Percentiles rank a stretch among this genome's conserved stretches.
These are phyloP conservation scores for Malachius bipustulatus DNA, from an alignment of 2,888 invertebrate species.

Conservation along the genomic window DNA sequence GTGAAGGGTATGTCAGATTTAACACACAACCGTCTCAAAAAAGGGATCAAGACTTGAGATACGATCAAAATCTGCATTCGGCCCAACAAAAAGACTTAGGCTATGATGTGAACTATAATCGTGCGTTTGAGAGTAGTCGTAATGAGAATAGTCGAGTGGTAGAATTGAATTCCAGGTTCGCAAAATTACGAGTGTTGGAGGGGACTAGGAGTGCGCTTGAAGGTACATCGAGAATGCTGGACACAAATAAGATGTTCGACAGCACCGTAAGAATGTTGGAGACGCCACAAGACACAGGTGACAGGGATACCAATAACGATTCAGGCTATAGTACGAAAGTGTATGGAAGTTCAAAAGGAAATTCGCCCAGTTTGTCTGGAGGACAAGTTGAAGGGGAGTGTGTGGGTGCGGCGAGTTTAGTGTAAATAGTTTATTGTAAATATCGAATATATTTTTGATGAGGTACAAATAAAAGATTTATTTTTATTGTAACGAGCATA, in stretches of 20 bases:
- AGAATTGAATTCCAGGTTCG: conserved; percentile 30
- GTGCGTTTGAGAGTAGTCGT: conserved; percentile 14
- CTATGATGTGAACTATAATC: conserved; percentile 3
- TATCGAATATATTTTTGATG: no score
- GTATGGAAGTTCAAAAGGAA: conserved; percentile 65
- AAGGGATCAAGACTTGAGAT: background rate
- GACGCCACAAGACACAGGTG: conserved; percentile 34
- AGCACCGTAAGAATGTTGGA: conserved; percentile 29
- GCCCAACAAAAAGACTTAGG: conserved; percentile 1
- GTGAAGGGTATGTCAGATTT: conserved; percentile 18
- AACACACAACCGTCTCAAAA: conserved; percentile 12
- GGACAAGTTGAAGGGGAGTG: conserved; percentile 32
- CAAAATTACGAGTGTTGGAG: conserved; percentile 32
- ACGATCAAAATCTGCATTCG: conserved; percentile 1
- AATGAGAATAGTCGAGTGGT: conserved; percentile 22
- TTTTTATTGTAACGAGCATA: no score
- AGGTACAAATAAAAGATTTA: no score
- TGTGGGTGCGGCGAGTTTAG: conserved; percentile 53
- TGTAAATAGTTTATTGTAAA: conserved; percentile 29
- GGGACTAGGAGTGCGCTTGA: conserved; percentile 22
- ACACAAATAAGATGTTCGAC: conserved; percentile 30
- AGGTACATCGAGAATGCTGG: conserved; percentile 26
- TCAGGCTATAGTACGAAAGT: conserved; percentile 78
- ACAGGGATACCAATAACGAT: conserved; percentile 64
- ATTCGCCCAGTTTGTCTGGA: conserved; percentile 62